A percentile compares a stretch with the other conserved stretches of the same genome.
Conservation (phyloP, 2,888 invertebrate genomes). For the Atrina japonica region DNA sequence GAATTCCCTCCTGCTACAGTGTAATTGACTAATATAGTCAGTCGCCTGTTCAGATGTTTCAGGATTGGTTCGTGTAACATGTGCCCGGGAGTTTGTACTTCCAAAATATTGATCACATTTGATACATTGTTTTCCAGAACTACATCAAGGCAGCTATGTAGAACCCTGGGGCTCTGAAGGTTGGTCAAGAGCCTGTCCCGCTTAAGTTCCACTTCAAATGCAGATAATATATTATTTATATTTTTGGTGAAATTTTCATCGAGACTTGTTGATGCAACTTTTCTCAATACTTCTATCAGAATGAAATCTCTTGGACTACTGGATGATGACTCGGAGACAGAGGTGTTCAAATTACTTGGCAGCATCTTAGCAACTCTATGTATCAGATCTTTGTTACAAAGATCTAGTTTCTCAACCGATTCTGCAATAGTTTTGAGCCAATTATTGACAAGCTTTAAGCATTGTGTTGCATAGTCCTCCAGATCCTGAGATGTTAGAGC, state of each 20-base stretch:
- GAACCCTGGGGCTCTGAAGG: slow-evolving; percentile 44
- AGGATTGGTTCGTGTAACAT: slow-evolving; percentile 54
- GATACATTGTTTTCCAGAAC: slow-evolving; percentile 89
- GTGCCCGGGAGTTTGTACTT: slow-evolving; percentile 82
- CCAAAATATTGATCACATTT: slow-evolving; percentile 87
- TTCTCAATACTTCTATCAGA: slow-evolving; percentile 47
- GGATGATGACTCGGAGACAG: not conserved
- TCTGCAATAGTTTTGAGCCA: slow-evolving; percentile 11
- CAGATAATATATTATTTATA: slow-evolving; percentile 43
- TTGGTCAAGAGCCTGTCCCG: slow-evolving; percentile 56
- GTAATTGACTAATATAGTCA: slow-evolving; percentile 81
- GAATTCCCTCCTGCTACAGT: slow-evolving; percentile 83
- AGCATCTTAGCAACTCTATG: not conserved
- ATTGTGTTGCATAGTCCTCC: slow-evolving; percentile 43
- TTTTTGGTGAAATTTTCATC: slow-evolving; percentile 45
- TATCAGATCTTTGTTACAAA: slow-evolving; percentile 31
- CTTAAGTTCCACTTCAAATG: slow-evolving; percentile 50
- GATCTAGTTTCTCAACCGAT: slow-evolving; percentile 3
- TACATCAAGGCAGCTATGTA: slow-evolving; percentile 84
- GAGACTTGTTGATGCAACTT: slow-evolving; percentile 41
- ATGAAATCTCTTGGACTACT: slow-evolving; percentile 29
- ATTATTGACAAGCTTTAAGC: slow-evolving; percentile 15
- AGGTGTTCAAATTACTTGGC: too few relatives aligned
- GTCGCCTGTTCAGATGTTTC: slow-evolving; percentile 80
- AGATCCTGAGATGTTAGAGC: slow-evolving; percentile 28